phyloP scores from a whole-genome alignment of 2,888 invertebrate species.

The Priocnemis perturbator region DNA sequence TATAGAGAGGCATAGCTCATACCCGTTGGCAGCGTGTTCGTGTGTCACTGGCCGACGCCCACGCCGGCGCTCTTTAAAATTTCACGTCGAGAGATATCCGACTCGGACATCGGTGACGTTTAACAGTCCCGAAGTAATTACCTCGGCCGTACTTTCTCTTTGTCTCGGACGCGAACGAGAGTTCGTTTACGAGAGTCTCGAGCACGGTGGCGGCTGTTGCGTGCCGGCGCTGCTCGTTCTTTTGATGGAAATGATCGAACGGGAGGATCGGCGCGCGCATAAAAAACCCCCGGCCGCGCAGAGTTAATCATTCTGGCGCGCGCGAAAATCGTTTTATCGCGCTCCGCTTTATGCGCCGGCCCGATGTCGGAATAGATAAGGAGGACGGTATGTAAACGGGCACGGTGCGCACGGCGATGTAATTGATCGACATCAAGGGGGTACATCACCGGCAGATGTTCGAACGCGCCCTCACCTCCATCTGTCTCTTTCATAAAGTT shows the following conservation, averaged over 20 bases:
- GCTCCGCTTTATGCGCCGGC: slow-evolving; percentile 5
- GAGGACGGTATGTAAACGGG: neutral
- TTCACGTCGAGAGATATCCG: slow-evolving; percentile 1
- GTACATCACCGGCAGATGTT: slow-evolving; percentile 68
- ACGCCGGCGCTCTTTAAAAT: too few species aligned
- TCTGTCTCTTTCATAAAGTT: slow-evolving; percentile 64
- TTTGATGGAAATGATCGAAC: too few species aligned
- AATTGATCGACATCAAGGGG: slow-evolving; percentile 62
- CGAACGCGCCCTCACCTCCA: slow-evolving; percentile 66
- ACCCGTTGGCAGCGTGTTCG: too few species aligned
- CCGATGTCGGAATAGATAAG: slow-evolving; percentile 37
- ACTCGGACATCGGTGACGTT: slow-evolving; percentile 3
- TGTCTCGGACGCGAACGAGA: neutral
- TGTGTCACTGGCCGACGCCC: slow-evolving; percentile 5
- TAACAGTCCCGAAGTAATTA: neutral
- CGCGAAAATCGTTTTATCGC: slow-evolving; percentile 27
- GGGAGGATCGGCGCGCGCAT: too few species aligned
- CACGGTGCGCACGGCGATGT: slow-evolving; percentile 29
- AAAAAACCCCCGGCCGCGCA: neutral
- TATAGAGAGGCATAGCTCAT: too few species aligned
- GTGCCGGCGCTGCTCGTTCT: too few species aligned
- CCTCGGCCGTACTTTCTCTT: neutral
- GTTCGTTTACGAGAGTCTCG: too few species aligned
- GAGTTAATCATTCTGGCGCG: slow-evolving; percentile 3
- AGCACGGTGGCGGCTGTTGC: too few species aligned